These are phyloP conservation scores for Jaculus jaculus DNA, from an alignment of 2,113 vertebrate genomes.

Conservation along the genomic window DNA sequence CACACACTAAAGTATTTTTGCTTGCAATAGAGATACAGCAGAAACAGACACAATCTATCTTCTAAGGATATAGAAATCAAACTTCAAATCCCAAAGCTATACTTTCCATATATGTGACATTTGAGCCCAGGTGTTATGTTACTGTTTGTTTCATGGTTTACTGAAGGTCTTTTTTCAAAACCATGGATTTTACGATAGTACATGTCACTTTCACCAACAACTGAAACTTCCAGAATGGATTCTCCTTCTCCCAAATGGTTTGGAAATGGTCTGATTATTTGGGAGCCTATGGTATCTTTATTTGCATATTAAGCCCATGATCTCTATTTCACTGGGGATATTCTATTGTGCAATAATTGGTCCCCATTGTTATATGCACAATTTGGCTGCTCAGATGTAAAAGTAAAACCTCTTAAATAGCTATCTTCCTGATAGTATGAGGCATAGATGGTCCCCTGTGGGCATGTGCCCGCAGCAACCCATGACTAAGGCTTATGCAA, in stretches of 20 bases:
- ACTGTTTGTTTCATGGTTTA: not conserved
- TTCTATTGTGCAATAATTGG: constrained; percentile 65
- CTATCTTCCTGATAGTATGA: constrained; percentile 52
- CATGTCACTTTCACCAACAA: constrained; percentile 10
- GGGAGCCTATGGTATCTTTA: not conserved
- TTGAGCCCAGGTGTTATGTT: not conserved
- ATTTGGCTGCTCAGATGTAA: constrained; percentile 66
- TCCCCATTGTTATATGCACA: constrained; percentile 71
- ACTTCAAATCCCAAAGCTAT: not conserved
- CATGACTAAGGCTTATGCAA: constrained; percentile 50
- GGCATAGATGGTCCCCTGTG: not conserved
- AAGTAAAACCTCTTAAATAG: constrained; percentile 73
- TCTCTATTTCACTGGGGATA: not conserved
- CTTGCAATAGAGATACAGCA: not conserved
- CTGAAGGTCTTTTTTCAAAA: not conserved
- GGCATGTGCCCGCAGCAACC: constrained; percentile 53
- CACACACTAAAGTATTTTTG: not conserved
- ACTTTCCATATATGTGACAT: too few relatives aligned
- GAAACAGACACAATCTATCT: not conserved
- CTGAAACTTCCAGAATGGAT: not conserved
- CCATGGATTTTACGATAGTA: not conserved
- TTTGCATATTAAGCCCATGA: constrained; percentile 42
- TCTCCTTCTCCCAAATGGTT: not conserved
- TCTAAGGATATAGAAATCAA: not conserved
- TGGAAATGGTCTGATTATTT: constrained; percentile 30